Base-by-base conservation (phyloP, 2,113 vertebrate species). In the Pedetes capensis region DNA sequence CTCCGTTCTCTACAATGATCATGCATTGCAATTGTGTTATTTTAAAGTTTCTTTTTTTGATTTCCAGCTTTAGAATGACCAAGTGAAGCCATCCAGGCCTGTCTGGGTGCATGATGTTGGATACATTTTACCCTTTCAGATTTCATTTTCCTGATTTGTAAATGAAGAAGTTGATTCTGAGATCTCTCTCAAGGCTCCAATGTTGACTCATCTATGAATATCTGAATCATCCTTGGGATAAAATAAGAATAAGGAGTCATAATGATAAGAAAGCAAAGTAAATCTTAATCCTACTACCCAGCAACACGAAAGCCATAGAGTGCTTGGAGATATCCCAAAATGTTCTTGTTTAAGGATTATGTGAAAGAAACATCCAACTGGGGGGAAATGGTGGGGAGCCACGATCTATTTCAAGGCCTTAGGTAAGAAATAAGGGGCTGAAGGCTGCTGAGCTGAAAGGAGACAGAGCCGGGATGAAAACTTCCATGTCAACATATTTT, bases 311-410 rank as follows among this genome's bases (percentile, higher is more conserved):
- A 59, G 34, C 78, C 66, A 12, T 39, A 51, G 83, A 82, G 66
- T 37, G 55, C 81, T 79, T 95, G 69, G 69, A 95, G 92, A 89
- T 55, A 86, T 80, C 94, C 92, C 89, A 91, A 91, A 87, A 71
- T 80, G 63, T 79, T 42, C 89, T 79, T 4, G 4, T 37, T 17
- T 11, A 91, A 76, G 87, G 87, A 89, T 75, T 74, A 89, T 91
- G 80, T 94, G 79, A 53, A 94, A 95, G 55, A 82, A 93, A 39
- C 47, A 87, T 75, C 75, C 61, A 32, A 42, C 39, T 42, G 22
- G 69, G 82, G 44, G 14, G 22, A 8, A 17, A 74, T 80, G 53
- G 25, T 42, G 34, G 61, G 29, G 80, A 79, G 75, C 25, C 22
- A 81, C 55, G 68, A 93, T 86, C 63, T 95, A 84, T 64, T 88